These are phyloP conservation scores for Proales similis DNA, from an alignment of 1,140 invertebrate species.

Conservation along the genomic window DNA sequence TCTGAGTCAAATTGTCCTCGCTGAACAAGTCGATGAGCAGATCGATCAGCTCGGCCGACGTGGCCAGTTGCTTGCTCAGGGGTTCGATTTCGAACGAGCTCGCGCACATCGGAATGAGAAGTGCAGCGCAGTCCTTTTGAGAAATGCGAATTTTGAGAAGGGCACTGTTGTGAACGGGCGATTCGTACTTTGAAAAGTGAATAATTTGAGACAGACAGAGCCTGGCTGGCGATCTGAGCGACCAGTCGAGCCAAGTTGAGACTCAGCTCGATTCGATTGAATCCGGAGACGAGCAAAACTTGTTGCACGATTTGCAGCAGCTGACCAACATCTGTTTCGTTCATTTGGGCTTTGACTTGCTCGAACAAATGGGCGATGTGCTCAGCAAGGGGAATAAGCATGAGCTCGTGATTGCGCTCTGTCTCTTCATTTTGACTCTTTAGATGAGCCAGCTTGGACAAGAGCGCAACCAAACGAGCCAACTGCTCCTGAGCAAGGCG, in stretches of 20 bases:
- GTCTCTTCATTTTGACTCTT: conserved; percentile 4
- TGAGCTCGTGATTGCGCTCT: not conserved
- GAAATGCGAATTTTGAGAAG: not conserved
- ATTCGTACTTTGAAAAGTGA: conserved; percentile 4
- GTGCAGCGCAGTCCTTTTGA: conserved; percentile 3
- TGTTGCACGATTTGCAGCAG: conserved; percentile 4
- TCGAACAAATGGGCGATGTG: conserved; percentile 17
- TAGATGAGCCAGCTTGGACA: too few relatives aligned
- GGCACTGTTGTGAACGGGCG: not conserved
- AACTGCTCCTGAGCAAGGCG: too few relatives aligned
- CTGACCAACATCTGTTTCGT: conserved; percentile 9
- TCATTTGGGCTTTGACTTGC: conserved; percentile 15
- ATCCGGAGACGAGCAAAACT: conserved; percentile 12
- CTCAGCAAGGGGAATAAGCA: conserved; percentile 10
- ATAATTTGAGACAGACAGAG: conserved; percentile 1
- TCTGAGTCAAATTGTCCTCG: conserved; percentile 14
- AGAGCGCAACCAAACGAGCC: too few relatives aligned
- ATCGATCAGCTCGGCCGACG: conserved; percentile 29
- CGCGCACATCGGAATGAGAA: not conserved
- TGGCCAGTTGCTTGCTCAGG: not conserved
- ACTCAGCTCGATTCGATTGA: conserved; percentile 10
- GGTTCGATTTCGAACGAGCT: conserved; percentile 28
- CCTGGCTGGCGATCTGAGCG: conserved; percentile 5
- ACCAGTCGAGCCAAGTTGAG: conserved; percentile 14
- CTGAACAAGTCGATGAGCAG: conserved; percentile 21